phyloP scores from a whole-genome alignment of 1,140 invertebrate species.

The Diachasmimorpha longicaudata region DNA sequence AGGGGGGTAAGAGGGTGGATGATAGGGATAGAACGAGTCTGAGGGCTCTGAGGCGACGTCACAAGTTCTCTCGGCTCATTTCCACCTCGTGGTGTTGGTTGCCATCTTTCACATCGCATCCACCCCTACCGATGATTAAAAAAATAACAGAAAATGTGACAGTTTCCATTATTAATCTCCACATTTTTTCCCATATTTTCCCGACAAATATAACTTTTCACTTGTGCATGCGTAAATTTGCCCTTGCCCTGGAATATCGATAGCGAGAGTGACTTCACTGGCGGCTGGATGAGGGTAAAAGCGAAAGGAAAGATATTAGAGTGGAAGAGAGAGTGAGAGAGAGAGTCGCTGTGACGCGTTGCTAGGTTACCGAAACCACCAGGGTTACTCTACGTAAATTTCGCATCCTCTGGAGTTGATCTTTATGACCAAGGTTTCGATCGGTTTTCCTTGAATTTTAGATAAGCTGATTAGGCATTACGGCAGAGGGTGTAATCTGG shows the following conservation, averaged over 20 bases:
- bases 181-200: background rate
- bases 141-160: background rate
- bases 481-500: background rate
- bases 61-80: constrained; percentile 16
- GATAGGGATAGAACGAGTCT: too few species aligned
- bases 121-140: background rate
- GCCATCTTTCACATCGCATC: constrained; percentile 17
- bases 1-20: background rate
- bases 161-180: background rate
- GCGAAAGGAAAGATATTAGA: constrained; percentile 20
- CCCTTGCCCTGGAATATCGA: constrained; percentile 23
- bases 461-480: constrained; percentile 23
- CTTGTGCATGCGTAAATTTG: background rate
- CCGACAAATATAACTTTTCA: background rate
- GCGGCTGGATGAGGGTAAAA: constrained; percentile 14
- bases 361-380: constrained; percentile 28
- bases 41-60: constrained; percentile 25
- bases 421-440: constrained; percentile 21
- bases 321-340: constrained; percentile 13
- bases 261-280: constrained; percentile 34
- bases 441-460: constrained; percentile 26
- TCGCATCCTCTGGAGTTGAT: constrained; percentile 24
- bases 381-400: constrained; percentile 31
- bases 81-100: constrained; percentile 13
- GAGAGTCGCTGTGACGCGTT: constrained; percentile 23